Evolutionary conservation across 2,888 invertebrate genomes (phyloP), one percentile per base, ranked within the genome.

Genomic region (Cepaea hortensis): DNA sequence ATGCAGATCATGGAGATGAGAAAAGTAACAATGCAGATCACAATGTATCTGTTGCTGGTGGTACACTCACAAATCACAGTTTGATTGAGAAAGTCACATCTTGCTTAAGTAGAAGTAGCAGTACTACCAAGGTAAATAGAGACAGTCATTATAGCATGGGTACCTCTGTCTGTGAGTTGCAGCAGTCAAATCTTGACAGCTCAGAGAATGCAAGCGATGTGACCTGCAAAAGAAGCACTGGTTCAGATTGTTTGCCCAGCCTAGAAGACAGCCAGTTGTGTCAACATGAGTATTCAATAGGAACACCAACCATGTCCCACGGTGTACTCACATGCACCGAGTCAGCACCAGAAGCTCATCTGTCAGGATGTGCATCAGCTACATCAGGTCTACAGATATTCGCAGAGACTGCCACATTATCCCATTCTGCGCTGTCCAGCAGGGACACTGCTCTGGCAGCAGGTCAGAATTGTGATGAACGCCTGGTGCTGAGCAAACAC

Each of bases 371-470:
- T 70, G 35, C 81, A 5, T 70, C 68, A 46, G 81, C 9, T 2
- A 20, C 62, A 46, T 81, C 70, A 9, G 70, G 81, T 68, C 70
- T 81, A 6, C 70, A 81, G 4, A 70, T 68, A 3, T 61, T 81
- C 3, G 81, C 81, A n/a, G 83, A 83, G 23, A 83, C 83, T 61
- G 83, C 73, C 15, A 55, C 73, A 23, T 46, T 55, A 48, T 55
- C 73, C 1, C 73, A 73, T 61, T 83, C 73, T 9, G 35, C 73
- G 83, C 73, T 83, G 61, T 68, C 73, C 23, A 61, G 83, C 73
- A 73, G 73, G 73, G n/a, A 50, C 61, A 15, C 50, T n/a, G 11
- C 46, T 20, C 20, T 11, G 15, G 50, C 73, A 13, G 2, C 48
- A 13, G 72, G 61, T 20, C 72, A 72, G 73, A n/a, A 11, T 11